phyloP scores from a whole-genome alignment of 2,888 invertebrate species.

The Morinoia aosen region DNA sequence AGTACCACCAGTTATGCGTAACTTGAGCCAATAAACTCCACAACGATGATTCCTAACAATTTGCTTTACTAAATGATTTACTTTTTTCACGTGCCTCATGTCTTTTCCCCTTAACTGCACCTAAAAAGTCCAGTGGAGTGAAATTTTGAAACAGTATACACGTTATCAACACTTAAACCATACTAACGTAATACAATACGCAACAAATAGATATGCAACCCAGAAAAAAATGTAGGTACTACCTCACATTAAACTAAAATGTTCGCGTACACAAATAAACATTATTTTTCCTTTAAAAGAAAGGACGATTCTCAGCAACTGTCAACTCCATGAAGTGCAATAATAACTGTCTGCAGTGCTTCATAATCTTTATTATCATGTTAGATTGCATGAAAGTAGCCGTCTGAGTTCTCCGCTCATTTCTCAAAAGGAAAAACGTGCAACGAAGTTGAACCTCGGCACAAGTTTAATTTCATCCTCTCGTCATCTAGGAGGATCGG shows the following conservation, averaged over 20 bases:
- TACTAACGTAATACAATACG: too few relatives aligned
- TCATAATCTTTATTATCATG: neutral
- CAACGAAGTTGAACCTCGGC: neutral
- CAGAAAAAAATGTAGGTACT: neutral
- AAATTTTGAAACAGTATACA: too few relatives aligned
- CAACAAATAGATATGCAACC: neutral
- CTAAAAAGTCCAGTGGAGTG: too few relatives aligned
- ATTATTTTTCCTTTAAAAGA: too few relatives aligned
- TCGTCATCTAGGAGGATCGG: conserved; percentile 1
- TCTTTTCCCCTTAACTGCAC: too few relatives aligned
- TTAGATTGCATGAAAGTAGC: neutral
- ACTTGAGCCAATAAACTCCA: too few relatives aligned
- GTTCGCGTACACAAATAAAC: too few relatives aligned
- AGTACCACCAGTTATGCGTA: too few relatives aligned
- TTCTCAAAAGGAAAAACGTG: neutral
- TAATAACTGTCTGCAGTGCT: neutral
- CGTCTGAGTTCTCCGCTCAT: neutral
- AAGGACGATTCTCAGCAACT: neutral
- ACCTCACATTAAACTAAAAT: neutral
- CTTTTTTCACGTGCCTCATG: too few relatives aligned
- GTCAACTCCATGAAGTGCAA: neutral
- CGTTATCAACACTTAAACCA: too few relatives aligned
- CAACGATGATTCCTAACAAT: too few relatives aligned
- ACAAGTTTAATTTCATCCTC: conserved; percentile 10
- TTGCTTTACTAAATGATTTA: too few relatives aligned